Evolutionary conservation across 1,140 invertebrate species (phyloP).

Genomic region (Acyrthosiphon pisum): DNA sequence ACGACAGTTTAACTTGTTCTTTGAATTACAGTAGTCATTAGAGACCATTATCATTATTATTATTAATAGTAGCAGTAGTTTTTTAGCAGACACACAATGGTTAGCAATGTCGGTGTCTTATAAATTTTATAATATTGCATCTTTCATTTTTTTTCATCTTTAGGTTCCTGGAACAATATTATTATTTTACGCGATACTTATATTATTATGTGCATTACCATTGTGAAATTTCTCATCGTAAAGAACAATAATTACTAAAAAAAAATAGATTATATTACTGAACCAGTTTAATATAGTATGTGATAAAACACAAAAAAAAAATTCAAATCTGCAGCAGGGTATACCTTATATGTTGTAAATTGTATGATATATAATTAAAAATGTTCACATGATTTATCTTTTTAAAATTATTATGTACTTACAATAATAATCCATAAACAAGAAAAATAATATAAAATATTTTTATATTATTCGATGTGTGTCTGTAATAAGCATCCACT

Average conservation of each 20-base stretch:
- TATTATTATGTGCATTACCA: background rate
- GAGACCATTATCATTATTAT: conserved; percentile 14
- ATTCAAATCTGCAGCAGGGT: background rate
- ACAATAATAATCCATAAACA: background rate
- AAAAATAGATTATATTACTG: background rate
- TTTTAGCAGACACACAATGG: background rate
- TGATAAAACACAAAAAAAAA: conserved; percentile 7
- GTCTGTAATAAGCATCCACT: background rate
- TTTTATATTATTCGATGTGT: background rate
- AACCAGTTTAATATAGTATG: background rate
- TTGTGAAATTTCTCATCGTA: background rate
- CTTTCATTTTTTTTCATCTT: background rate
- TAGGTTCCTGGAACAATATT: conserved; percentile 4
- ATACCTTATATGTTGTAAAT: background rate
- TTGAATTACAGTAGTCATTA: conserved; percentile 43
- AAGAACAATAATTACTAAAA: background rate
- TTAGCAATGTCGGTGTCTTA: background rate
- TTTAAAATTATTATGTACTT: background rate
- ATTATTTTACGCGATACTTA: conserved; percentile 18
- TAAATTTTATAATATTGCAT: conserved; percentile 6
- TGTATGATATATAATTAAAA: background rate
- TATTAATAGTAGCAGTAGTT: background rate
- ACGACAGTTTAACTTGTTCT: conserved; percentile 39
- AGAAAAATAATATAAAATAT: background rate
- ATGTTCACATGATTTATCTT: background rate